A percentile compares a stretch with the other conserved stretches of the same genome.
phyloP scores from a whole-genome alignment of 2,797 vertebrate genomes.

The Acanthurus leucopareius region DNA sequence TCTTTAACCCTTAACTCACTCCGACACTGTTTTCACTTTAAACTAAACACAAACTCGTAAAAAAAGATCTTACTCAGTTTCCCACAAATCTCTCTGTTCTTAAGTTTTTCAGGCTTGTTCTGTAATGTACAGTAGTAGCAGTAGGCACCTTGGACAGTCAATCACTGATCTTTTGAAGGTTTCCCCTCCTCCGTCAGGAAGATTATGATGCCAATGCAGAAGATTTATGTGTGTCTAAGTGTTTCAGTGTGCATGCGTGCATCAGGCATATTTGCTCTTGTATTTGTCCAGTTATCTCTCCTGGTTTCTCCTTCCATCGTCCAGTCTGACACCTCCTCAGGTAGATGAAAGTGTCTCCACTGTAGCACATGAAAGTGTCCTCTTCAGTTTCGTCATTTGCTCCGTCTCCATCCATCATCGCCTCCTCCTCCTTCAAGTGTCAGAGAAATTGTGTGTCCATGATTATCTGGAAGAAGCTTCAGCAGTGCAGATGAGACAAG shows the following conservation, averaged over 20 bases:
- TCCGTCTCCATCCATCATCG: conserved; percentile 42
- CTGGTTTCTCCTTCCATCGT: conserved; percentile 31
- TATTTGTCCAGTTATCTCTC: conserved; percentile 41
- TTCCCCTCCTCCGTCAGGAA: conserved; percentile 12
- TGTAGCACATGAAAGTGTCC: conserved; percentile 21
- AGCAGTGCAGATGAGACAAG: conserved; percentile 5
- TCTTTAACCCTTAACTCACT: conserved; percentile 19
- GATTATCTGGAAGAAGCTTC: conserved; percentile 20
- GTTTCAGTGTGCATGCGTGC: conserved; percentile 19
- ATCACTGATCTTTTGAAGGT: conserved; percentile 32
- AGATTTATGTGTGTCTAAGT: conserved; percentile 28
- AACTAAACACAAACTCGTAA: conserved; percentile 10
- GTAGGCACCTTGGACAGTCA: conserved; percentile 13
- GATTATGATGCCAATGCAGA: conserved; percentile 45
- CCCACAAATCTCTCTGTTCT: conserved; percentile 27
- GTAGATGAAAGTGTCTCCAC: conserved; percentile 36
- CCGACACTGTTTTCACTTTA: not conserved
- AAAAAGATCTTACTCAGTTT: conserved; percentile 18
- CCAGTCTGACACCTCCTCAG: conserved; percentile 3
- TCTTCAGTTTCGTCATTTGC: conserved; percentile 33
- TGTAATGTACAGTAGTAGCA: conserved; percentile 17
- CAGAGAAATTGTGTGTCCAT: conserved; percentile 12
- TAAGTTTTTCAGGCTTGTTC: conserved; percentile 11
- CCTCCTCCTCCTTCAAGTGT: conserved; percentile 15
- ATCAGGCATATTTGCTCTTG: not conserved